These are phyloP conservation scores for Diglossa cyanea DNA, from an alignment of 2,797 vertebrate genomes.

Conservation along the genomic window DNA sequence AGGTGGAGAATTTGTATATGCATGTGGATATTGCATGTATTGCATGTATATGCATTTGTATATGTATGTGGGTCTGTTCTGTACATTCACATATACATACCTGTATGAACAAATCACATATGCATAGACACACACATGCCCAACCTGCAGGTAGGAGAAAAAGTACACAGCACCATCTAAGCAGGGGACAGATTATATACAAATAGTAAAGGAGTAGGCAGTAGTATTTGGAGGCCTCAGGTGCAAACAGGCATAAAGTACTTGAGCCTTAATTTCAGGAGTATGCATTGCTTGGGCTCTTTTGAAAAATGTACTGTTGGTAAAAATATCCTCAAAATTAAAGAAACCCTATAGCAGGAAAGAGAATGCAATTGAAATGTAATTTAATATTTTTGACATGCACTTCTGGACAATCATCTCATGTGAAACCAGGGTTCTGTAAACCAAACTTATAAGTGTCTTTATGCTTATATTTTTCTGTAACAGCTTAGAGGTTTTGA, in stretches of 20 bases:
- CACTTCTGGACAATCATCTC: not conserved
- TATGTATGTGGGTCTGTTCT: no score
- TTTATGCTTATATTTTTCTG: not conserved
- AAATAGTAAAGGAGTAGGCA: not conserved
- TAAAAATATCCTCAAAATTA: not conserved
- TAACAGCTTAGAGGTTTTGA: not conserved
- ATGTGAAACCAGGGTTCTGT: not conserved
- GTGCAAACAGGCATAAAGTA: not conserved
- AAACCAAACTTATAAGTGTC: not conserved
- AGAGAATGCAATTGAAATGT: not conserved
- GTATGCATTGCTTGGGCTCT: not conserved
- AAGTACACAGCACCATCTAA: not conserved
- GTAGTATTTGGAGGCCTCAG: not conserved
- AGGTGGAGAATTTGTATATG: not conserved
- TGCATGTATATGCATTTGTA: not conserved
- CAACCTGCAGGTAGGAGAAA: not conserved
- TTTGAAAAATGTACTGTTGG: not conserved
- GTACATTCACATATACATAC: no score
- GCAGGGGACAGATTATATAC: not conserved
- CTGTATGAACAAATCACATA: no score
- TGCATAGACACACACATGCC: not conserved
- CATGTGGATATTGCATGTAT: not conserved
- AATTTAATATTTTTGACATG: not conserved
- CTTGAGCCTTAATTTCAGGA: not conserved
- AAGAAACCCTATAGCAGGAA: not conserved